Base-by-base conservation (phyloP, 1,140 invertebrate genomes). In the Pseudomyrmex sp. region DNA sequence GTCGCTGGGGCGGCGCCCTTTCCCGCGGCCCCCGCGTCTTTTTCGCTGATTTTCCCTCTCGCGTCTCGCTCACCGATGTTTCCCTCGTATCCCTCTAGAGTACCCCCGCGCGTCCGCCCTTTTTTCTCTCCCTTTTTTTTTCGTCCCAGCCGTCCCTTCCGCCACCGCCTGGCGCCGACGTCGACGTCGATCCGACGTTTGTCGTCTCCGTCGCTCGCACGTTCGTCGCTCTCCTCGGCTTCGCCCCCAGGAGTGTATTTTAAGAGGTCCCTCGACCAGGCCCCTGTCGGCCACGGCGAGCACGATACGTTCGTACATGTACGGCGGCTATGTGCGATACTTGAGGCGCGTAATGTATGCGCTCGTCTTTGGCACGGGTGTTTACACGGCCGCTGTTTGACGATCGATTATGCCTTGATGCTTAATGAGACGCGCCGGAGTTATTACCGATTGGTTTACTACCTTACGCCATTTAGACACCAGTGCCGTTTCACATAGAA, bases 1-100 rank as follows among this genome's bases (percentile, higher is more conserved):
- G 88, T 88, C 85, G 89, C 89, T 89, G 87, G 91, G 91, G 91
- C 89, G 92, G 79, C 91, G 69, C 88, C 91, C 90, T 92, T 87
- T 83, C 76, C 86, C 73, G 69, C 68, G 68, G 23, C 65, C 86
- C 80, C 77, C 50, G 75, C 69, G 59, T 79, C 83, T 88, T 85
- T 88, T 88, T 82, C 86, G 77, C 75, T 83, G 77, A 13, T 74
- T 74, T 35, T 35, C 35, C 63, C 84, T 35, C 68, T 82, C 35
- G 9, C 58, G 23, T 52, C 65, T 20, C 35, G 0, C 23, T 20
- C 46, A 44, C 69, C 48, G 35, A 0, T 69, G 73, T 58, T 65
- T 61, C 65, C 50, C 66, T 26, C n/a, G 26, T 44, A 15, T 35
- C n/a, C 26, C 2, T 50, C 65, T 12, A 10, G 9, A 18, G 4